Base-by-base conservation (phyloP, 2,113 vertebrate species). In the Muscicapa adusta region DNA sequence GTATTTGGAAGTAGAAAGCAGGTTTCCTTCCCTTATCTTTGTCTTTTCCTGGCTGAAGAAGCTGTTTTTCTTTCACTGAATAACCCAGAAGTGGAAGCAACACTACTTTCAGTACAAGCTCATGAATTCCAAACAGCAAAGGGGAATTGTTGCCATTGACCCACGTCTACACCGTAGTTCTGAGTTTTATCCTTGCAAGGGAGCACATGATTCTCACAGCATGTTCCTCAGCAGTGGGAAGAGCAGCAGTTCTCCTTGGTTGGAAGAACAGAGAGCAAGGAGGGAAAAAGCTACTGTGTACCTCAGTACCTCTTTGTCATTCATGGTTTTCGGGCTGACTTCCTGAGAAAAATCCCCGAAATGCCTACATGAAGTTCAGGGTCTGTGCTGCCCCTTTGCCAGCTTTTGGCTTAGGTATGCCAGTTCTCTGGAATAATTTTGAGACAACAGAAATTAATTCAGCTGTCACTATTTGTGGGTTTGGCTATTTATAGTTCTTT, bases 141-240 rank as follows among this genome's bases (percentile, higher is more conserved):
- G 33, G 31, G 48, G 29, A 40, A 36, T 68, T 1, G 0, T 17
- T 91, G 56, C n/a, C 57, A 20, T 43, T 71, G 61, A 61, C 11
- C 7, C 1, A 2, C 9, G 29, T 25, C n/a, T 54, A 12, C 1
- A 0, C 23, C 61, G 76, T 31, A 47, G 25, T 65, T 71, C 31
- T 77, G 28, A n/a, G 14, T 33, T 65, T 68, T 0, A 0, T 58
- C 60, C 24, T 43, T 48, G 25, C 7, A 10, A 68, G 33, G 31
- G 7, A 48, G 14, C 26, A 19, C 5, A 1, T 34, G 36, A 12
- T 34, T 90, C 19, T 54, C 7, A 10, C 16, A 33, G 22, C 1
- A 7, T 23, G 31, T 26, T 63, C 33, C 8, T 53, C n/a, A 63
- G 43, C 6, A 14, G 28, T 24, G 38, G 33, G 50, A 60, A 23